Percentiles rank a stretch among this genome's conserved stretches.
Evolutionary conservation across 2,888 invertebrate species (phyloP).

Genomic region (Gymnoscelis rufifasciata): DNA sequence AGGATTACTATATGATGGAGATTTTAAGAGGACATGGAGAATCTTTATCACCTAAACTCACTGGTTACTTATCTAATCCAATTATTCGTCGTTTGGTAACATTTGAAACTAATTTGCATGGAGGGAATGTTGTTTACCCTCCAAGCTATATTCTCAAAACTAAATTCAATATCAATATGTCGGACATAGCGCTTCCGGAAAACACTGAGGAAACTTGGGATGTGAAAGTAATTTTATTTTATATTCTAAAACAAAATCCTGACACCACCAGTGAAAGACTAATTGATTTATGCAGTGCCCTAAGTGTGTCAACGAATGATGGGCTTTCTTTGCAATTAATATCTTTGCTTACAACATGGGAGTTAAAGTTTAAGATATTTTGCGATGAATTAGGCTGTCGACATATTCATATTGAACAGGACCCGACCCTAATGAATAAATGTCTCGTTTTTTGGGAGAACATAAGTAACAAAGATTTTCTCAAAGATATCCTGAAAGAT

Average conservation of each 20-base stretch:
- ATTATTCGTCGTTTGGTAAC: slow-evolving; percentile 51
- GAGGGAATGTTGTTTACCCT: slow-evolving; percentile 50
- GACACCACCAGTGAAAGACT: slow-evolving; percentile 52
- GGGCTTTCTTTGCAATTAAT: slow-evolving; percentile 65
- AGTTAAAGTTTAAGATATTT: slow-evolving; percentile 58
- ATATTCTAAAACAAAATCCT: slow-evolving; percentile 60
- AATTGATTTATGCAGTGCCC: slow-evolving; percentile 54
- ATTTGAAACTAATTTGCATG: slow-evolving; percentile 45
- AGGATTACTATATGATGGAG: slow-evolving; percentile 51
- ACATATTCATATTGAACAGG: slow-evolving; percentile 49
- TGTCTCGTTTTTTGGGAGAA: slow-evolving; percentile 65
- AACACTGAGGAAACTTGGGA: slow-evolving; percentile 71
- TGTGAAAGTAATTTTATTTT: slow-evolving; percentile 66
- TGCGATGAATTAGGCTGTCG: slow-evolving; percentile 52
- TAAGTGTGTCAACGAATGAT: slow-evolving; percentile 59
- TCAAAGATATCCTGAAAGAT: slow-evolving; percentile 62
- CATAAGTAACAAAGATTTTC: slow-evolving; percentile 59
- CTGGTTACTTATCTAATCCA: slow-evolving; percentile 49
- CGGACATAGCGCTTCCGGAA: slow-evolving; percentile 64
- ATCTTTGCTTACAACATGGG: slow-evolving; percentile 62
- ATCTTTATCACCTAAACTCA: slow-evolving; percentile 44
- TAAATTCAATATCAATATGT: slow-evolving; percentile 66
- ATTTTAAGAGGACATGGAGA: slow-evolving; percentile 57
- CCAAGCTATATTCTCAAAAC: slow-evolving; percentile 62
- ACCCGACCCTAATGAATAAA: slow-evolving; percentile 48